These are phyloP conservation scores for Heteronetta atricapilla DNA, from an alignment of 2,113 vertebrate species.

Conservation along the genomic window DNA sequence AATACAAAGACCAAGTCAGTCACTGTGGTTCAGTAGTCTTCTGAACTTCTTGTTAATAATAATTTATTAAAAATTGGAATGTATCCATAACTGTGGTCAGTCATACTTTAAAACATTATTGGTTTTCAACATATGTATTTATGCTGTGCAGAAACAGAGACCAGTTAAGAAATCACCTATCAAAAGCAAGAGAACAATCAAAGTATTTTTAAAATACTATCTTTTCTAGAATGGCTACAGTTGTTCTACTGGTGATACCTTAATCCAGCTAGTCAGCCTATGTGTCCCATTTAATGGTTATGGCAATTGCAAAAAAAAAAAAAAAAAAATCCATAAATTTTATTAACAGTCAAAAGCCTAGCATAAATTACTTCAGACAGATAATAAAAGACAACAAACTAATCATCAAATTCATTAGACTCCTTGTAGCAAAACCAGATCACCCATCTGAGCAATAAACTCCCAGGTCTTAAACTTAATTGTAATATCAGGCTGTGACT, in stretches of 20 bases:
- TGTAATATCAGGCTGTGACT: slow-evolving; percentile 6
- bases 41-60: neutral
- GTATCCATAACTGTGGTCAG: neutral
- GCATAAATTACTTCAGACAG: neutral
- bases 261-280: neutral
- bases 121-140: neutral
- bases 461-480: slow-evolving; percentile 31
- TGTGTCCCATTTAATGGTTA: neutral
- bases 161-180: neutral
- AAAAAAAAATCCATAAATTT: neutral
- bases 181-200: neutral
- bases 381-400: neutral
- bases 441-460: slow-evolving; percentile 30
- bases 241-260: neutral
- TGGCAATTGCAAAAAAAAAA: neutral
- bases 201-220: neutral
- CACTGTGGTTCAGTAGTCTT: neutral
- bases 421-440: neutral
- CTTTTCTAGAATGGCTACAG: neutral
- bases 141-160: neutral
- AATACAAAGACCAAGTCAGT: neutral
- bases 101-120: neutral
- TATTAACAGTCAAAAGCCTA: neutral
- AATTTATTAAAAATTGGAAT: neutral
- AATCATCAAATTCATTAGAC: slow-evolving; percentile 46